These are phyloP conservation scores for Mus pahari DNA, from an alignment of 2,113 vertebrate species.

Conservation along the genomic window DNA sequence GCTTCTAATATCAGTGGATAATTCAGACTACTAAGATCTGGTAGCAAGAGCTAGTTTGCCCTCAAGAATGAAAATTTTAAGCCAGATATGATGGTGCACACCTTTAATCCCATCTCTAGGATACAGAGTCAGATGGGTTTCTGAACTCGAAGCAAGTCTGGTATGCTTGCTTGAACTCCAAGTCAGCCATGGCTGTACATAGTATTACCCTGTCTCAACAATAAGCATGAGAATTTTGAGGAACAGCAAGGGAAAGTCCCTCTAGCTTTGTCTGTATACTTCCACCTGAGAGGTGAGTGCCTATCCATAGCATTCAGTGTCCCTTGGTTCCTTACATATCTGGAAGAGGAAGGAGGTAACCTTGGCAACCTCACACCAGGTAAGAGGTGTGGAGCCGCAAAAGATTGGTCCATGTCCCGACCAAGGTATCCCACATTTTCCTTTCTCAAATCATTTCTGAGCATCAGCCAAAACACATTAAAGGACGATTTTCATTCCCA, in stretches of 20 bases:
- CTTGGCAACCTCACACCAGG: neutral
- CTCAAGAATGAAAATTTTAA: slow-evolving; percentile 7
- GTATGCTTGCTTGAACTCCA: neutral
- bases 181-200: neutral
- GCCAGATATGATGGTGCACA: neutral
- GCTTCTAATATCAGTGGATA: neutral
- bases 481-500: neutral
- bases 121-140: neutral
- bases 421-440: neutral
- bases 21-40: neutral
- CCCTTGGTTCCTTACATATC: neutral
- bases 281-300: neutral
- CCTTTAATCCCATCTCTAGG: neutral
- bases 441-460: neutral
- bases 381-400: neutral
- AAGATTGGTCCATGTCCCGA: neutral
- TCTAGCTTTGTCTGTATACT: neutral
- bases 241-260: neutral
- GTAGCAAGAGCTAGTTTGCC: neutral
- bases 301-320: neutral
- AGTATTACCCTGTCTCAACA: neutral
- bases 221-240: neutral
- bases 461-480: neutral
- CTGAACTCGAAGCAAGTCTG: neutral
- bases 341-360: neutral